Conservation (phyloP, 2,888 invertebrate species). For the Magallana nippona region DNA sequence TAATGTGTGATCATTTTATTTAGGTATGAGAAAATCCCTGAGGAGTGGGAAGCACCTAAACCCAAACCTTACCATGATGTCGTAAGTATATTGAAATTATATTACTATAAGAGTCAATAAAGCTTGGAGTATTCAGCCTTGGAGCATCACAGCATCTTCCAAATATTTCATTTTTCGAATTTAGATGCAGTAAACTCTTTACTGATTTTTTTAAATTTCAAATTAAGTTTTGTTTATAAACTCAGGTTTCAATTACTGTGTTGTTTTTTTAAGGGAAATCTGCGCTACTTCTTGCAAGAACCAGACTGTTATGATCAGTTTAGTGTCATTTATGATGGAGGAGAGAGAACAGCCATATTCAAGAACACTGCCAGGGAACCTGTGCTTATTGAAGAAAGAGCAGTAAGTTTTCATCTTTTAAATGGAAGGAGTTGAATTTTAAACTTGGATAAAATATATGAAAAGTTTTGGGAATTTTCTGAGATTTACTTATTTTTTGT, state of each 20-base stretch:
- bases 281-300: slow-evolving; percentile 94
- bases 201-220: no score
- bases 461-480: no score
- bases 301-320: slow-evolving; percentile 98
- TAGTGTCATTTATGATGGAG: slow-evolving; percentile 91
- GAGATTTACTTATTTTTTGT: no score
- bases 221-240: no score
- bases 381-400: slow-evolving; percentile 88
- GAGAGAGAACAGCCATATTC: slow-evolving; percentile 90
- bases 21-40: slow-evolving; percentile 91
- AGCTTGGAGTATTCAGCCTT: no score
- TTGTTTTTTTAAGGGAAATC: slow-evolving; percentile 85
- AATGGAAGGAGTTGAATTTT: no score
- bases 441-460: no score
- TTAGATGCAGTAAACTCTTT: no score
- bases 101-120: no score
- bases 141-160: no score
- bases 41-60: slow-evolving; percentile 95
- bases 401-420: slow-evolving; percentile 64
- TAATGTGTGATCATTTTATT: slow-evolving; percentile 52
- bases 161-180: no score
- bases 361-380: slow-evolving; percentile 93
- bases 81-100: slow-evolving; percentile 69
- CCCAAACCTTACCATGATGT: slow-evolving; percentile 93
- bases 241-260: neutral